Evolutionary conservation across 2,888 invertebrate species (phyloP).

Genomic region (Venustoraphidia nigricollis): DNA sequence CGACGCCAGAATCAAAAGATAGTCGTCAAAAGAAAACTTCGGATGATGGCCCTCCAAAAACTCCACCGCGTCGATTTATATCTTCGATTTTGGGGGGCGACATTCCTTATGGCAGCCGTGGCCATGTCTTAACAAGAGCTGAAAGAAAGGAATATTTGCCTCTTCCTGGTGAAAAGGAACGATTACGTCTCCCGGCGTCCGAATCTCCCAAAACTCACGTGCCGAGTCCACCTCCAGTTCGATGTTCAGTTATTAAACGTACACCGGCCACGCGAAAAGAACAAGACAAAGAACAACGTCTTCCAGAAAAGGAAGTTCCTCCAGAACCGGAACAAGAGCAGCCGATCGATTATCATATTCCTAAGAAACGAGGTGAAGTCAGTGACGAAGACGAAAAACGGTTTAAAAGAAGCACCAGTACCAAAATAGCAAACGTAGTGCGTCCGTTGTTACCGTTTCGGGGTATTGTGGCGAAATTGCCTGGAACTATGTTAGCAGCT

Average conservation of each 20-base stretch:
- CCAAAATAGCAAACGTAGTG: slow-evolving; percentile 43
- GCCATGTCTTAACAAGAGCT: slow-evolving; percentile 64
- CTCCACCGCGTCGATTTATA: slow-evolving; percentile 49
- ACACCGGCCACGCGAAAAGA: slow-evolving; percentile 38
- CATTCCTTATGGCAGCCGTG: slow-evolving; percentile 64
- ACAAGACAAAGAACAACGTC: slow-evolving; percentile 19
- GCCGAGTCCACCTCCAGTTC: slow-evolving; percentile 40
- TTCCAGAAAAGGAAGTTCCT: slow-evolving; percentile 16
- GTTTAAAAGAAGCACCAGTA: slow-evolving; percentile 47
- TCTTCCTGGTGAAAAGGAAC: slow-evolving; percentile 13
- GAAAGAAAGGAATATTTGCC: slow-evolving; percentile 67
- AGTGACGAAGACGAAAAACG: slow-evolving; percentile 54
- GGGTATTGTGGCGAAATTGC: slow-evolving; percentile 36
- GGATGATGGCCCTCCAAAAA: slow-evolving; percentile 7
- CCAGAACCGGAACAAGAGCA: slow-evolving; percentile 65
- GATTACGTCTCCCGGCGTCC: slow-evolving; percentile 14
- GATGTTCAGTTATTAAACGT: slow-evolving; percentile 70
- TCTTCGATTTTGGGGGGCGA: slow-evolving; percentile 71
- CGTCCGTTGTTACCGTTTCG: slow-evolving; percentile 34
- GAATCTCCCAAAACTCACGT: slow-evolving; percentile 24
- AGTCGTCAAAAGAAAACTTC: slow-evolving; percentile 22
- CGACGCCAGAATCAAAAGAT: slow-evolving; percentile 22
- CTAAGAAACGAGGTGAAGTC: slow-evolving; percentile 54
- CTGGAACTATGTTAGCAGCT: slow-evolving; percentile 54
- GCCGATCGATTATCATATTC: slow-evolving; percentile 78